Evolutionary conservation across 23 tunicate species (phyloP), one percentile per base, ranked within the genome.

Genomic region (Trididemnum miniatum): DNA sequence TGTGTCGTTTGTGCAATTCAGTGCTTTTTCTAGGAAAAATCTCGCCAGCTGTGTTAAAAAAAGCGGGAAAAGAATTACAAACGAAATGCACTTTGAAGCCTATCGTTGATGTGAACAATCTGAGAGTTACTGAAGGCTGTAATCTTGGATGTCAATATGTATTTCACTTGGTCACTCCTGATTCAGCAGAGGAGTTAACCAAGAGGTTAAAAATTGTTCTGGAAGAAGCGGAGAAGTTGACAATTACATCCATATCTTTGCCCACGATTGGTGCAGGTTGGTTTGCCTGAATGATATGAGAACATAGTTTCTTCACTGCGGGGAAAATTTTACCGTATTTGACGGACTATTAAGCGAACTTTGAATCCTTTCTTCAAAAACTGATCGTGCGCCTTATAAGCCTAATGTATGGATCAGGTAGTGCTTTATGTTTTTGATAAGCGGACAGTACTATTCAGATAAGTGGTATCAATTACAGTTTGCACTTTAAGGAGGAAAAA

Each of bases 251-350:
- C 9, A 22, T 77, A 3, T 52, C 67, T 26, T 54, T 77, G 7
- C 82, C 82, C 2, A 57, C 82, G 1, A 35, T 77, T 18, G 82
- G 82, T 3, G 67, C 82, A 52, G 82, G 82, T 77, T n/a, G n/a
- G n/a, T n/a, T n/a, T n/a, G n/a, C n/a, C n/a, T n/a, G n/a, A n/a
- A n/a, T n/a, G n/a, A n/a, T n/a, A n/a, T n/a, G n/a, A n/a, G n/a
- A n/a, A n/a, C n/a, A n/a, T n/a, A n/a, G 54, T 44, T 44, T 44
- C 54, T 44, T 7, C 54, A 44, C 54, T 44, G 15, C n/a, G n/a
- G n/a, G n/a, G n/a, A n/a, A n/a, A n/a, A n/a, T n/a, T n/a, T n/a
- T n/a, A n/a, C n/a, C n/a, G n/a, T n/a, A 44, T 44, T 44, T 44
- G 54, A 44, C 15, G 15, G 9, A 7, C 15, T 44, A 44, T 9